These are phyloP conservation scores for Drosophila monieri DNA, from an alignment of 2,888 invertebrate genomes.

Conservation along the genomic window DNA sequence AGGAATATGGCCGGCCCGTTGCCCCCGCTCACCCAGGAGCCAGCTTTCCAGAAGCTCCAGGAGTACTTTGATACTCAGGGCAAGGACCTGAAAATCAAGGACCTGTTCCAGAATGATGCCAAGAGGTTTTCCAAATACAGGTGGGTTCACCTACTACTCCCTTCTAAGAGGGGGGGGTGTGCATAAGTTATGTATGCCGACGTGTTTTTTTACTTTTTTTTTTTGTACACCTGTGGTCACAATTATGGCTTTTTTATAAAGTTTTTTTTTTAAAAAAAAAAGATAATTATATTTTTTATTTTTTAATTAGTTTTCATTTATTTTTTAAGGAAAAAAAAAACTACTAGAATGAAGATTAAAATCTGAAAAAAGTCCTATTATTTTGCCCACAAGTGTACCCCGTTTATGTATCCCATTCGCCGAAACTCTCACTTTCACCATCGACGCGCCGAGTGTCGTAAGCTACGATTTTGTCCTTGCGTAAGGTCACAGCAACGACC, in stretches of 20 bases:
- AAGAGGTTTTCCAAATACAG: slow-evolving; percentile 95
- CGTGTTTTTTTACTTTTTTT: background rate
- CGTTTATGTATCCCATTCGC: slow-evolving; percentile 32
- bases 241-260: background rate
- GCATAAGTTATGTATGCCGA: slow-evolving; percentile 28
- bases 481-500: slow-evolving; percentile 67
- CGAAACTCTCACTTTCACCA: slow-evolving; percentile 31
- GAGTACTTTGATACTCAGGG: slow-evolving; percentile 90
- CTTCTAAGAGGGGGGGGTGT: background rate
- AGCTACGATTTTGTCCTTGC: slow-evolving; percentile 63
- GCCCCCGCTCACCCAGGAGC: slow-evolving; percentile 87
- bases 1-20: slow-evolving; percentile 81
- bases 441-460: slow-evolving; percentile 23
- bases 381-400: background rate
- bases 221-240: background rate
- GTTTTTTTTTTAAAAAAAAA: background rate
- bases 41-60: slow-evolving; percentile 90
- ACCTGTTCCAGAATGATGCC: slow-evolving; percentile 92
- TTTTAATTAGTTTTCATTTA: too few species aligned
- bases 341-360: too few species aligned
- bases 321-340: too few species aligned
- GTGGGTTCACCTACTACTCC: slow-evolving; percentile 84
- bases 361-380: background rate
- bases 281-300: too few species aligned
- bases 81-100: slow-evolving; percentile 90